Evolutionary conservation across 2,888 invertebrate genomes (phyloP), one percentile per base, ranked within the genome.

Genomic region (Hirtodrosophila histrioides): DNA sequence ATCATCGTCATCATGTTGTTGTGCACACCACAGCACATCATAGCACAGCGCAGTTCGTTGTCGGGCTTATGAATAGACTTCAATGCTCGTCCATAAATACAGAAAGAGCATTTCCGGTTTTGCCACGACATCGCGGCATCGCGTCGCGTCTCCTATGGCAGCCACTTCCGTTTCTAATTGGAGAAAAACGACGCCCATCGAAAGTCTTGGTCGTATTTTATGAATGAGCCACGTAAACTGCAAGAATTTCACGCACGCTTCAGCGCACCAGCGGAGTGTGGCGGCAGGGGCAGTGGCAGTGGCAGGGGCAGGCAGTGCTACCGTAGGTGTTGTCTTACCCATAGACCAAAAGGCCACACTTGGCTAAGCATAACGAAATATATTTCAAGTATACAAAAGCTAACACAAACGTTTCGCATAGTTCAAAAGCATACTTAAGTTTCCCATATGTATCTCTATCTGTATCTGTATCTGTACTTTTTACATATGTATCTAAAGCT

Each of bases 131-230:
- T 70, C 57, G 40, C 17, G 0, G 40, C 17, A 0, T 36, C 11
- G 31, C 9, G 41, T 57, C 27, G 37, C 43, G 58, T 61, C 62
- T 70, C 75, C 53, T 71, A 71, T 78, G 79, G 68, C 68, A 68
- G 71, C 60, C 84, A 88, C 86, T 86, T 88, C 88, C 83, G 88
- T 68, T 88, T 80, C 70, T 63, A 83, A 86, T 86, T 84, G 84
- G 37, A 68, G 63, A 45, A 46, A 57, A 54, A 48, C 41, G 51
- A 54, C 51, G 39, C 46, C 23, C 56, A 44, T 55, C 45, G 33
- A 40, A 62, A 58, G 41, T 31, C 7, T 31, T 31, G 7, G 31
- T 51, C 44, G 49, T 43, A 49, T 55, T 86, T 87, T 78, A 79
- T 83, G 88, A 88, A 88, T 88, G 84, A 68, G 54, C 58, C 65